phyloP scores from a whole-genome alignment of 2,113 vertebrate species.

The Pagrus major region DNA sequence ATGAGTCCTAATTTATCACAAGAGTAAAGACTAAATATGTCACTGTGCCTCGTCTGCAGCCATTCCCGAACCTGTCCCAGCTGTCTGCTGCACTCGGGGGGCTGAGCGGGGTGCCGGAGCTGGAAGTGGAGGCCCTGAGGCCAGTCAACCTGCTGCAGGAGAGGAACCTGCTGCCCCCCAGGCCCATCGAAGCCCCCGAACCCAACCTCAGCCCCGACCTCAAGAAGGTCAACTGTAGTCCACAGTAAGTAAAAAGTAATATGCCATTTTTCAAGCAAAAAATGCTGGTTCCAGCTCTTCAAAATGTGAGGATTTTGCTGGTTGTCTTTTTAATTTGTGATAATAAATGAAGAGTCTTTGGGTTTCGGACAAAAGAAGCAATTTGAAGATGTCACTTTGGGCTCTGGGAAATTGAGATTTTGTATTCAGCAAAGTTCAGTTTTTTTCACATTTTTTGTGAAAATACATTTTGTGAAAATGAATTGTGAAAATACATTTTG shows the following conservation, averaged over 20 bases:
- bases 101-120: constrained; percentile 91
- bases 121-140: constrained; percentile 91
- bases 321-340: too few relatives aligned
- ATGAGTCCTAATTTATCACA: background rate
- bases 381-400: too few relatives aligned
- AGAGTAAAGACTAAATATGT: rapidly evolving
- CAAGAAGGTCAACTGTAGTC: constrained; percentile 95
- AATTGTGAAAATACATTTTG: too few relatives aligned
- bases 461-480: too few relatives aligned
- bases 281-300: too few relatives aligned
- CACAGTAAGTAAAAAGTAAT: constrained; percentile 88
- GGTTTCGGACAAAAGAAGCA: too few relatives aligned
- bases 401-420: too few relatives aligned
- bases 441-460: too few relatives aligned
- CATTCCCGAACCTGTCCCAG: constrained; percentile 91
- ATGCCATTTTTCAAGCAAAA: too few relatives aligned
- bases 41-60: constrained; percentile 68
- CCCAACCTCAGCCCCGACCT: constrained; percentile 94
- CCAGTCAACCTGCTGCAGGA: constrained; percentile 95
- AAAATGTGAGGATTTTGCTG: too few relatives aligned
- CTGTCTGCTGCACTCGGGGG: constrained; percentile 92
- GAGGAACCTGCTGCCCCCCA: constrained; percentile 89
- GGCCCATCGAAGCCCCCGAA: constrained; percentile 88
- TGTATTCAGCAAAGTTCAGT: too few relatives aligned
- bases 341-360: too few relatives aligned